These are phyloP conservation scores for Mythimna lalbum DNA, from an alignment of 2,888 invertebrate genomes.

Conservation along the genomic window DNA sequence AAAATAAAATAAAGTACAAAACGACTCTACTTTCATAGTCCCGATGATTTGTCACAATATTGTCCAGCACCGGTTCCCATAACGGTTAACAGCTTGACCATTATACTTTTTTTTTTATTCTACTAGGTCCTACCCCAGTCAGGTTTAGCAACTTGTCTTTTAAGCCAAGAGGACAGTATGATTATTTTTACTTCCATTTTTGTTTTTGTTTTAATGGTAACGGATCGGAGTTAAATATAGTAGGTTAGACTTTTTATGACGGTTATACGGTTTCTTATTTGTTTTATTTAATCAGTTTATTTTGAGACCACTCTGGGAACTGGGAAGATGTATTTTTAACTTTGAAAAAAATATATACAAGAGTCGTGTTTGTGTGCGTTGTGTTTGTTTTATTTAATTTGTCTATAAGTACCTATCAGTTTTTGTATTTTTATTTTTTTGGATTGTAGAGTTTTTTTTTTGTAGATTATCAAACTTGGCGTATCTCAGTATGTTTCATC, in stretches of 20 bases:
- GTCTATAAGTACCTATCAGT: neutral
- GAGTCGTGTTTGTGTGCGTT: constrained; percentile 2
- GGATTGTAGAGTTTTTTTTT: too few species aligned
- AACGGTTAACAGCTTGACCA: constrained; percentile 77
- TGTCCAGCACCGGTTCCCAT: constrained; percentile 68
- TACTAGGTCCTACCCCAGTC: constrained; percentile 68
- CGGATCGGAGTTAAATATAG: constrained; percentile 65
- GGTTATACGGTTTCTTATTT: constrained; percentile 50
- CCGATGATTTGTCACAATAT: constrained; percentile 75
- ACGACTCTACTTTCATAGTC: constrained; percentile 37
- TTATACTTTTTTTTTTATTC: constrained; percentile 75
- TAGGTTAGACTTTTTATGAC: constrained; percentile 44
- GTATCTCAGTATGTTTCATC: neutral
- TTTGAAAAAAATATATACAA: constrained; percentile 22
- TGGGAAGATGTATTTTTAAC: constrained; percentile 43
- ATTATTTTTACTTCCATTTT: constrained; percentile 56
- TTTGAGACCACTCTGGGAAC: constrained; percentile 34
- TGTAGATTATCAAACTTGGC: neutral
- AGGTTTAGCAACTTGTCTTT: constrained; percentile 68
- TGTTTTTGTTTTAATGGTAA: constrained; percentile 63
- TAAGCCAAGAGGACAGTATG: constrained; percentile 62
- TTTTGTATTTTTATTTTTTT: too few species aligned
- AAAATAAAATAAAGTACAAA: constrained; percentile 38
- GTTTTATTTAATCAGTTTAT: constrained; percentile 49
- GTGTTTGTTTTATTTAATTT: constrained; percentile 15